These are phyloP conservation scores for Novumbra hubbsi DNA, from an alignment of 2,797 vertebrate genomes.

Conservation along the genomic window DNA sequence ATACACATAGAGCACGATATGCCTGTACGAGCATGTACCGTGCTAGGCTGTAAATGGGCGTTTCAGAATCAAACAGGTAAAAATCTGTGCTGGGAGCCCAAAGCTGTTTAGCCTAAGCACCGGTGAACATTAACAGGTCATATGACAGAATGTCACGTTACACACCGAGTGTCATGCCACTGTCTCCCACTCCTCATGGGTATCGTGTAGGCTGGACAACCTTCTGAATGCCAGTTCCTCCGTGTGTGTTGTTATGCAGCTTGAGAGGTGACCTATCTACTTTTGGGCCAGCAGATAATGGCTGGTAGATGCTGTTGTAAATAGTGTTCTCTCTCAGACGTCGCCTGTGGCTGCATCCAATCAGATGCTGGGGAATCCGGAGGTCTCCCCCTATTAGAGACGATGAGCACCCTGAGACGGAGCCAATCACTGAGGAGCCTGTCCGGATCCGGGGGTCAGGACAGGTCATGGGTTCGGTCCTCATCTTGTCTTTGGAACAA, in stretches of 20 bases:
- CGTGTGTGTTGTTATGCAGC: not conserved
- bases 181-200: not conserved
- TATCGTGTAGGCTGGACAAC: not conserved
- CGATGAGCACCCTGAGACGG: slow-evolving; percentile 57
- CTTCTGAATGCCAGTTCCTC: not conserved
- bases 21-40: not conserved
- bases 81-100: not conserved
- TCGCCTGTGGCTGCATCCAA: not conserved
- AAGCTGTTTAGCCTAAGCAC: slow-evolving; percentile 17
- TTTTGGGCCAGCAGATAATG: no score
- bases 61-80: not conserved
- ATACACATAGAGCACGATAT: not conserved
- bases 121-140: slow-evolving; percentile 72
- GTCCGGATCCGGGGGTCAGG: slow-evolving; percentile 51
- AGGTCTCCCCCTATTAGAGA: slow-evolving; percentile 36
- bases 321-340: not conserved
- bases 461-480: slow-evolving; percentile 53
- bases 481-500: slow-evolving; percentile 44
- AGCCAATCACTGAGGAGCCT: slow-evolving; percentile 70
- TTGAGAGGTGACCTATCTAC: not conserved
- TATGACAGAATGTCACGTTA: slow-evolving; percentile 55
- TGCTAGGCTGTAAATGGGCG: not conserved
- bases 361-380: slow-evolving; percentile 22
- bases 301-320: not conserved
- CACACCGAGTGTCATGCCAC: slow-evolving; percentile 9